Evolutionary conservation across 2,888 invertebrate genomes (phyloP), one percentile per base, ranked within the genome.

Genomic region (Synergus itoensis): DNA sequence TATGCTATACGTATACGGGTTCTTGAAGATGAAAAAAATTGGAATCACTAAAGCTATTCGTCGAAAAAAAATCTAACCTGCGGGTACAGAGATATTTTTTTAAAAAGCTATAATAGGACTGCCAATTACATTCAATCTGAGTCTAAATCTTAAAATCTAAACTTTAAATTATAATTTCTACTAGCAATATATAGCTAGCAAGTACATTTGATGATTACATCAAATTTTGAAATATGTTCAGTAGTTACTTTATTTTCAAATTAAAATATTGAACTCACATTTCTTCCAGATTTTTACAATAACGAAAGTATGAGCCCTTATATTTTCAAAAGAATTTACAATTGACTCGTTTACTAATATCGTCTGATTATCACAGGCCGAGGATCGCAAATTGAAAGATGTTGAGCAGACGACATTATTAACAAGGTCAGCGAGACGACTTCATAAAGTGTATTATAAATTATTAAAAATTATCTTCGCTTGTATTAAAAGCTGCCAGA

Each of bases 401-500:
- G 73, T 45, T 53, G 73, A 53, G 45, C 28, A 73, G 36, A 73
- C 48, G 73, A 73, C 73, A 73, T 73, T 73, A 73, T 48, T 48
- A 28, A 36, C 73, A n/a, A 73, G 53, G 73, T 36, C 73, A 73
- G 73, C 9, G 14, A 60, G 21, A 60, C n/a, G 40, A 8, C 64
- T 41, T 73, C 53, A 28, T 48, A 45, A 12, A 53, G 73, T 73
- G 53, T 73, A 73, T 73, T 53, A 53, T 53, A 73, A 73, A 73
- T 73, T 48, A 73, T 73, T 73, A 73, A 73, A 73, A 73, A 73
- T 73, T 73, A 73, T 73, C 48, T 73, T 73, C 53, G 36, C 53
- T 28, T 73, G 69, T 73, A 73, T 73, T 73, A 73, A 53, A 73
- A 73, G 48, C 67, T 43, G 53, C 53, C 28, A 73, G 48, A 73